These are phyloP conservation scores for Drosophila eugracilis DNA, from an alignment of 1,140 invertebrate species.

Conservation along the genomic window DNA sequence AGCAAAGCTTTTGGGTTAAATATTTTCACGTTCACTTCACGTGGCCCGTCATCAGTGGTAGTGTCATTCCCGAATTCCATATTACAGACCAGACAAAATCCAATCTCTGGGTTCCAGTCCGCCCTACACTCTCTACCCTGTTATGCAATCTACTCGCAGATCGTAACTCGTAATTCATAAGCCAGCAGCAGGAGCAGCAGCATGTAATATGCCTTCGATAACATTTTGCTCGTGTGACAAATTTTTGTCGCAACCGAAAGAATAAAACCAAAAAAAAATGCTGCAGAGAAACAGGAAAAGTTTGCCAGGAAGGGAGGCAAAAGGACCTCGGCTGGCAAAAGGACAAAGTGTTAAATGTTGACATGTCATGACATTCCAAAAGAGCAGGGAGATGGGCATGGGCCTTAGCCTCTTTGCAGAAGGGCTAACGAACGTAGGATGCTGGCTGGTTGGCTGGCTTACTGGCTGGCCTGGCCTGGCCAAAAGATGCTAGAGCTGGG, in stretches of 20 bases:
- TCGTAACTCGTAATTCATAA: slow-evolving; percentile 54
- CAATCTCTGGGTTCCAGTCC: slow-evolving; percentile 24
- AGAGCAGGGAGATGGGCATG: slow-evolving; percentile 56
- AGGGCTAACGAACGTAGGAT: slow-evolving; percentile 31
- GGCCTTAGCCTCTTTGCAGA: slow-evolving; percentile 20
- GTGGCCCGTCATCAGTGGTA: slow-evolving; percentile 12
- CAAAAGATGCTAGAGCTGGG: slow-evolving; percentile 34
- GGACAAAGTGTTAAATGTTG: slow-evolving; percentile 79
- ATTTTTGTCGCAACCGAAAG: slow-evolving; percentile 59
- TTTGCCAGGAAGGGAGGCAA: slow-evolving; percentile 33
- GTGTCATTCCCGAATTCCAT: neutral
- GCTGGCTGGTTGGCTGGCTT: too few relatives aligned
- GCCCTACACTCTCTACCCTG: neutral
- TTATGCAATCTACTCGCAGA: slow-evolving; percentile 28
- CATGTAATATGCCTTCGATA: slow-evolving; percentile 78
- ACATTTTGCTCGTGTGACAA: slow-evolving; percentile 77
- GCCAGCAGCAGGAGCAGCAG: slow-evolving; percentile 24
- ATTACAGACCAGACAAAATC: slow-evolving; percentile 13
- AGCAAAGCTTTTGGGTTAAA: slow-evolving; percentile 39
- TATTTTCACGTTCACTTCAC: slow-evolving; percentile 25
- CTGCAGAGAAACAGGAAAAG: slow-evolving; percentile 57
- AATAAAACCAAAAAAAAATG: slow-evolving; percentile 4
- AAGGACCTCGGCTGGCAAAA: slow-evolving; percentile 36
- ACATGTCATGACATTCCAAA: slow-evolving; percentile 80
- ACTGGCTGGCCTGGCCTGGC: too few relatives aligned